These are phyloP conservation scores for Trichopoda pennipes DNA, from an alignment of 2,888 invertebrate species.

Conservation along the genomic window DNA sequence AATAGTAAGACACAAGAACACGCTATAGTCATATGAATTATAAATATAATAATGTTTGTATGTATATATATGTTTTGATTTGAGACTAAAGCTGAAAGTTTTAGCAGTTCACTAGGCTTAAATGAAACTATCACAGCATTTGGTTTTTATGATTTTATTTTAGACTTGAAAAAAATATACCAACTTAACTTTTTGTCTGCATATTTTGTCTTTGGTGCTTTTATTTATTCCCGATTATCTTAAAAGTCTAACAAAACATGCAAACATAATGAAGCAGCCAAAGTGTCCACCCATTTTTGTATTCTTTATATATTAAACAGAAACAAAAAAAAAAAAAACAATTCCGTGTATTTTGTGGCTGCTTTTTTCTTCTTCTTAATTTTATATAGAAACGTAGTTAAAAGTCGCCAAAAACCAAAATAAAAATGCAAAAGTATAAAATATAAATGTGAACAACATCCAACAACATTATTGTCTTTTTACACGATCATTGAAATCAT, in stretches of 20 bases:
- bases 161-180: slow-evolving; percentile 23
- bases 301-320: slow-evolving; percentile 24
- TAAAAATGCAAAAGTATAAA: slow-evolving; percentile 35
- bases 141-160: slow-evolving; percentile 68
- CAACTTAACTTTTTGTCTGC: slow-evolving; percentile 29
- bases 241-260: slow-evolving; percentile 66
- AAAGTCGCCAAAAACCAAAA: slow-evolving; percentile 65
- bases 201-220: slow-evolving; percentile 40
- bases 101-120: slow-evolving; percentile 70
- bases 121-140: slow-evolving; percentile 59
- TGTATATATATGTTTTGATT: slow-evolving; percentile 55
- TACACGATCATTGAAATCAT: slow-evolving; percentile 59
- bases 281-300: slow-evolving; percentile 67
- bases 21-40: slow-evolving; percentile 38
- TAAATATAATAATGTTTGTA: slow-evolving; percentile 1
- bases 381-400: slow-evolving; percentile 51
- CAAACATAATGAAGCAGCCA: slow-evolving; percentile 69
- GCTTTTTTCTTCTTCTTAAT: slow-evolving; percentile 1
- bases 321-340: slow-evolving; percentile 20
- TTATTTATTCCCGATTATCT: slow-evolving; percentile 47
- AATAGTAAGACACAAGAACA: slow-evolving; percentile 21
- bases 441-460: slow-evolving; percentile 30
- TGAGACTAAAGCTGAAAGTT: slow-evolving; percentile 60
- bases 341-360: slow-evolving; percentile 24
- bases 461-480: slow-evolving; percentile 57